A percentile compares a stretch with the other conserved stretches of the same genome.
phyloP scores from a whole-genome alignment of 2,888 invertebrate species.

The Dynastes hyllus region DNA sequence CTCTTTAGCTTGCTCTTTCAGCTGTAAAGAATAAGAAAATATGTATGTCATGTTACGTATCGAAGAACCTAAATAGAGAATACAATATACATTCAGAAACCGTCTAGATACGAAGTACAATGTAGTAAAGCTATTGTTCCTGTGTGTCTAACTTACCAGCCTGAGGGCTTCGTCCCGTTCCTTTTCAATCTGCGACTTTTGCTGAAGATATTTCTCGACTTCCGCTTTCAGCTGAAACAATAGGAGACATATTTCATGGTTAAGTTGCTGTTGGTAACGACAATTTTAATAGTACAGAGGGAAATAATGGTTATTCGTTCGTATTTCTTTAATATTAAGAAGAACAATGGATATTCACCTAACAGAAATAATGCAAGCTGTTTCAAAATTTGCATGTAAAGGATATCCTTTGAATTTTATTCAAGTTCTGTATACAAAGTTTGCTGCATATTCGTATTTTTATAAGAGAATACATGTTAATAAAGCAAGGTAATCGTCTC shows the following conservation, averaged over 20 bases:
- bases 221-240: constrained; percentile 71
- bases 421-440: no score
- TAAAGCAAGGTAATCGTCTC: no score
- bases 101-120: no score
- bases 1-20: constrained; percentile 75
- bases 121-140: neutral
- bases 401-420: no score
- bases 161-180: constrained; percentile 71
- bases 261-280: neutral
- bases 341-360: no score
- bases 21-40: constrained; percentile 63
- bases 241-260: constrained; percentile 33
- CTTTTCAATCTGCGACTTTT: constrained; percentile 71
- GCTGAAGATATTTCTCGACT: constrained; percentile 71
- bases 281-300: no score
- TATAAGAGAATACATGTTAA: no score
- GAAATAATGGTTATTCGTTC: no score
- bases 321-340: no score
- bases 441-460: no score
- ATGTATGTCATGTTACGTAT: neutral
- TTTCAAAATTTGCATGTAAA: no score
- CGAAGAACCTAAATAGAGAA: neutral
- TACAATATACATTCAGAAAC: neutral
- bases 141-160: constrained; percentile 66
- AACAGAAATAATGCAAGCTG: no score